Evolutionary conservation across 2,113 vertebrate species (phyloP).

Genomic region (Phalacrocorax carbo): DNA sequence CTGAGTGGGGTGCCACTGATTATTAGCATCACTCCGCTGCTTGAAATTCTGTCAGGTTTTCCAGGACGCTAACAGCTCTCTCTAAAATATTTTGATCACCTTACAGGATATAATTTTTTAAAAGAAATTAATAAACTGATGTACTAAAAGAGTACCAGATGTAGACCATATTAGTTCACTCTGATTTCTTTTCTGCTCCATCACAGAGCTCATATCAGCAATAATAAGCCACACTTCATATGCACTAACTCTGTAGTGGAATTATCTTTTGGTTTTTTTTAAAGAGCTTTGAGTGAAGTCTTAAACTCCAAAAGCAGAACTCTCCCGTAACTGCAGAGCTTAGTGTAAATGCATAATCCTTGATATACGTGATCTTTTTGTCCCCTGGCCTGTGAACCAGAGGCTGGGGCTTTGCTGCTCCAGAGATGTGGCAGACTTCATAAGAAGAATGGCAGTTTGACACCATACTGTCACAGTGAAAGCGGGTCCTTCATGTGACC

Average conservation of each 20-base stretch:
- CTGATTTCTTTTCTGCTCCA: background rate
- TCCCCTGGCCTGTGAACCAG: constrained; percentile 33
- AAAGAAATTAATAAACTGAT: background rate
- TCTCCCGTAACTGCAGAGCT: background rate
- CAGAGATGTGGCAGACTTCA: constrained; percentile 46
- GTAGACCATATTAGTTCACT: background rate
- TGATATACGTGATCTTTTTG: background rate
- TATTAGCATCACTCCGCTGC: background rate
- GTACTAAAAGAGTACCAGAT: background rate
- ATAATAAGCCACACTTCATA: background rate
- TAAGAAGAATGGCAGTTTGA: constrained; percentile 80
- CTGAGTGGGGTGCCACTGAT: background rate
- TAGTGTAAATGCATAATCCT: background rate
- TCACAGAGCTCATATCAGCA: background rate
- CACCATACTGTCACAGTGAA: constrained; percentile 75
- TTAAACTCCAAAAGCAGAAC: background rate
- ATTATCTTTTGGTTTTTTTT: background rate
- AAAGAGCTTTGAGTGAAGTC: background rate
- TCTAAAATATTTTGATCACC: background rate
- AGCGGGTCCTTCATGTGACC: constrained; percentile 74
- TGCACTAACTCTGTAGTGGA: background rate
- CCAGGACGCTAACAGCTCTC: background rate
- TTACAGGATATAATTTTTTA: background rate
- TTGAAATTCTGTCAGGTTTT: background rate
- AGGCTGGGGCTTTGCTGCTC: constrained; percentile 16